These are phyloP conservation scores for Ellobius talpinus DNA, from an alignment of 2,113 vertebrate genomes.

Conservation along the genomic window DNA sequence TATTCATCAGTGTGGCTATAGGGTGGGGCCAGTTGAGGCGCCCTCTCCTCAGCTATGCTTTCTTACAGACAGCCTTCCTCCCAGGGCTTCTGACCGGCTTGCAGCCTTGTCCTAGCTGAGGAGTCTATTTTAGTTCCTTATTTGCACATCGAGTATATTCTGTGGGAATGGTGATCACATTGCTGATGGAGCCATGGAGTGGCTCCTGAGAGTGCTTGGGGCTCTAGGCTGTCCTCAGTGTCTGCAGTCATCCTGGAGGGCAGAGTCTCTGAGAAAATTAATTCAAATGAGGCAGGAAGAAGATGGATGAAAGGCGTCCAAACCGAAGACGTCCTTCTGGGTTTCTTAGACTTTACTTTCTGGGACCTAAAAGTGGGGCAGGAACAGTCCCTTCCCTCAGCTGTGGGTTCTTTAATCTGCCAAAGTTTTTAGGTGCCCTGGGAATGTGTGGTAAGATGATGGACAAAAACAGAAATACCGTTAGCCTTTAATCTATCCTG, in stretches of 20 bases:
- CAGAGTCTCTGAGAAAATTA: neutral
- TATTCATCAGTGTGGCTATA: no score
- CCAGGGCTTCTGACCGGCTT: neutral
- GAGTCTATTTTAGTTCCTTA: constrained; percentile 15
- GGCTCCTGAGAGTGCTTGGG: constrained; percentile 67
- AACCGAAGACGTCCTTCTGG: neutral
- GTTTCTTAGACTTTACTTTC: constrained; percentile 12
- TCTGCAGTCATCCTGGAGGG: neutral
- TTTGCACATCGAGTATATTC: constrained; percentile 67
- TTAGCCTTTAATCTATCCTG: neutral
- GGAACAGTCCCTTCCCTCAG: neutral
- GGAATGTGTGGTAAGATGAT: neutral
- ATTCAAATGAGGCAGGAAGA: constrained; percentile 1
- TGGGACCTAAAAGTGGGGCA: neutral
- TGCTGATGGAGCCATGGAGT: constrained; percentile 65
- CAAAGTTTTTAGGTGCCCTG: neutral
- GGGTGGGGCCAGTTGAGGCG: no score
- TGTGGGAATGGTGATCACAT: constrained; percentile 24
- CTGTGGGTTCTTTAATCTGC: neutral
- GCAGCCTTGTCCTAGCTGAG: neutral
- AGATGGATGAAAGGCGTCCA: neutral
- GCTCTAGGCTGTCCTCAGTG: neutral
- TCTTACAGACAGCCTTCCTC: neutral
- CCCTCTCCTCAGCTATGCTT: no score
- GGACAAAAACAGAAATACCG: neutral